These are phyloP conservation scores for Eclectus roratus DNA, from an alignment of 2,113 vertebrate species.

Conservation along the genomic window DNA sequence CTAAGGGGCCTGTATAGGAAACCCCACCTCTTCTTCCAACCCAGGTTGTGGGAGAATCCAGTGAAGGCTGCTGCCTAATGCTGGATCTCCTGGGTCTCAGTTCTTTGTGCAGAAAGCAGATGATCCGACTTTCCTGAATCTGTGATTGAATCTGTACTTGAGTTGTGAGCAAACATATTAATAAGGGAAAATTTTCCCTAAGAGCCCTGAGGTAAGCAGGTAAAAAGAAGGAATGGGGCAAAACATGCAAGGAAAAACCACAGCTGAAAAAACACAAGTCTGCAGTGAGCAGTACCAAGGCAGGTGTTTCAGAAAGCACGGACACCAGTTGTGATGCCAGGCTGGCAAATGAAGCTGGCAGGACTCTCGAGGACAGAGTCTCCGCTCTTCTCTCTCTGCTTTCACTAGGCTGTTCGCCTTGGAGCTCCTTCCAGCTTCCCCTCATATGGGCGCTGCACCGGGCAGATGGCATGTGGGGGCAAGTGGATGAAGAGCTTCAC, in stretches of 20 bases:
- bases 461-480: not conserved
- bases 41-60: not conserved
- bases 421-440: not conserved
- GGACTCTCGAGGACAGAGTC: not conserved
- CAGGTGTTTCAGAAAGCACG: not conserved
- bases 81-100: not conserved
- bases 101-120: not conserved
- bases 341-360: not conserved
- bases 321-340: not conserved
- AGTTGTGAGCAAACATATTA: not conserved
- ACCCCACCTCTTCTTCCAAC: not conserved
- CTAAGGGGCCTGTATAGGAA: not conserved
- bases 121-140: not conserved
- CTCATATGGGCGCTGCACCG: not conserved
- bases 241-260: not conserved
- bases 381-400: not conserved
- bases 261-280: accelerated
- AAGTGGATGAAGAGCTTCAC: not conserved
- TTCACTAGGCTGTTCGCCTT: accelerated
- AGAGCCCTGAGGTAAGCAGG: not conserved
- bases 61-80: not conserved
- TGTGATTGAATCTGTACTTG: accelerated
- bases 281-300: not conserved
- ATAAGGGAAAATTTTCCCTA: not conserved
- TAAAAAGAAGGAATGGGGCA: not conserved